Evolutionary conservation across 2,888 invertebrate genomes (phyloP), one percentile per base, ranked within the genome.

Genomic region (Poecilobothrus nobilitatus): DNA sequence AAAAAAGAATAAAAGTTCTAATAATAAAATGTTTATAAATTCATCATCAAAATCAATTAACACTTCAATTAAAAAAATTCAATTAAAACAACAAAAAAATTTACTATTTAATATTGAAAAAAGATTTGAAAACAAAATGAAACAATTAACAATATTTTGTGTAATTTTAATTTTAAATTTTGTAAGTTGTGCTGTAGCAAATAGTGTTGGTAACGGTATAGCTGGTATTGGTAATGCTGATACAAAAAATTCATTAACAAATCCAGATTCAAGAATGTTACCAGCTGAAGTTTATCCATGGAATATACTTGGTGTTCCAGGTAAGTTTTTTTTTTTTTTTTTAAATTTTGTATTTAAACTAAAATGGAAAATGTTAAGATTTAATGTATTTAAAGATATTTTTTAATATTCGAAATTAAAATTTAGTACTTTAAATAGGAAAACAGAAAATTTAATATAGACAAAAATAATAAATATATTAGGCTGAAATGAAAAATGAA

Each of bases 281-380:
- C 37, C 65, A 34, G 34, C 33, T 15, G 63, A 27, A 15, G 27
- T 27, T 8, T 65, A 65, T 65, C 53, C 53, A 53, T 53, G 53
- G 53, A 53, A 53, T 53, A 53, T 53, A 53, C 53, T 53, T 53
- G 18, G 53, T 53, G 53, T 53, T 18, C 53, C 53, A 53, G 53
- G 53, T 18, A 37, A 37, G 37, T 10, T 27, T 5, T 53, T 18
- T 53, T 53, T 18, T 53, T 53, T n/a, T 2, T 53, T 53, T 53
- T n/a, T n/a, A n/a, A n/a, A n/a, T n/a, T n/a, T n/a, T n/a, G n/a
- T n/a, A n/a, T n/a, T n/a, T n/a, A n/a, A n/a, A n/a, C n/a, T n/a
- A n/a, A n/a, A n/a, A n/a, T n/a, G n/a, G n/a, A n/a, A n/a, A n/a
- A n/a, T n/a, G n/a, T n/a, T n/a, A n/a, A n/a, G n/a, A n/a, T n/a